Evolutionary conservation across 1,140 invertebrate genomes (phyloP), one percentile per base, ranked within the genome.

Genomic region (Stegodyphus dumicola): DNA sequence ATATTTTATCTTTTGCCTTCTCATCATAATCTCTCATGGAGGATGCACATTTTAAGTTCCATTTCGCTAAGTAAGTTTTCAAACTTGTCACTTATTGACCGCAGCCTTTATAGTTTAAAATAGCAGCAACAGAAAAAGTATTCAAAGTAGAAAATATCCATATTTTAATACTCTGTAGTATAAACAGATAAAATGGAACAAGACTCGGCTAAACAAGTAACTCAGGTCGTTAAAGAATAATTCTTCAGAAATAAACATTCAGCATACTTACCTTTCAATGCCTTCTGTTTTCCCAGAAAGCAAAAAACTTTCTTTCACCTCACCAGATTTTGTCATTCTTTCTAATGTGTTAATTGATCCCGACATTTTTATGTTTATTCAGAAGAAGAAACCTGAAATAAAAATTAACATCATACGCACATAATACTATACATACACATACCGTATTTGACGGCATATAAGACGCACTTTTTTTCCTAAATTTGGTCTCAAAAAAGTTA

Each of bases 251-350:
- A 33, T 3, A 33, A 33, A 33, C 33, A 33, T 33, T 33, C 33
- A 33, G 3, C 33, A 33, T 17, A 77, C 33, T 64, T 83, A 83
- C 80, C 80, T 75, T 52, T 83, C 80, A 53, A 71, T 75, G 53
- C 71, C 71, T 83, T 83, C 80, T n/a, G 80, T 65, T 75, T 73
- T 75, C 33, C 75, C 75, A 17, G 80, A 83, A 53, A 83, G 71
- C 33, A 83, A 75, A 56, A 67, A 75, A 6, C 60, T 74, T 51
- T 70, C 66, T 48, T 83, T 60, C 18, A 74, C 69, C 33, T 83
- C 80, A 83, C 60, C 75, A 48, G 53, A 17, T 53, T 52, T 74
- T 15, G 75, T 83, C n/a, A 83, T 83, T 54, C 80, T 56, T 83
- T 83, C 80, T 75, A 83, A 75, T 17, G 80, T 83, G 49, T 60